A percentile compares a stretch with the other conserved stretches of the same genome.
Evolutionary conservation across 2,888 invertebrate species (phyloP).

Genomic region (Strigamia maritima): DNA sequence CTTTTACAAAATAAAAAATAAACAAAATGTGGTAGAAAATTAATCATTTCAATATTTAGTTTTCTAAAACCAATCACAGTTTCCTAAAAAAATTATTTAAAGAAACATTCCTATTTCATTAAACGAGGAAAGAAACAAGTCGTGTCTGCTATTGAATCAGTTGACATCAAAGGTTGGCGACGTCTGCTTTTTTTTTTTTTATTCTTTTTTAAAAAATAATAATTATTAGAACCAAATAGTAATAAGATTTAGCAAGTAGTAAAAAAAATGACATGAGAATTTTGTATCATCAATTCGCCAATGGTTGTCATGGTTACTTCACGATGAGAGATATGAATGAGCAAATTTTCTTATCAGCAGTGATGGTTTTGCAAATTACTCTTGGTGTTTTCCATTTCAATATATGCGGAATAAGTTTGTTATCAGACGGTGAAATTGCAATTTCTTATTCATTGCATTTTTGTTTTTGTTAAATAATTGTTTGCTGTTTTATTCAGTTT

Average conservation of each 20-base stretch:
- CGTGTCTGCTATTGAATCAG: constrained; percentile 3
- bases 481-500: neutral
- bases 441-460: neutral
- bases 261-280: constrained; percentile 22
- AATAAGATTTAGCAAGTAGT: constrained; percentile 30
- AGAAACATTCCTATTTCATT: neutral
- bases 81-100: neutral
- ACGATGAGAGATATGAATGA: constrained; percentile 6
- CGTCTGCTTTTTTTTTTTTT: neutral
- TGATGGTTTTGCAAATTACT: constrained; percentile 18
- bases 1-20: too few species aligned
- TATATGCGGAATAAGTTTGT: constrained; percentile 17
- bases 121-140: neutral
- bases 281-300: constrained; percentile 6
- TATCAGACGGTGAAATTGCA: neutral
- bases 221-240: constrained; percentile 2
- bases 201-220: neutral
- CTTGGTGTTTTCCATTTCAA: constrained; percentile 6
- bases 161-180: constrained; percentile 26
- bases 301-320: constrained; percentile 8
- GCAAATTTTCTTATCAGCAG: constrained; percentile 21
- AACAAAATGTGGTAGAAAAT: too few species aligned
- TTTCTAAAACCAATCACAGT: neutral
- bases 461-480: neutral
- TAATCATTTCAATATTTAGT: too few species aligned